Evolutionary conservation across 2,888 invertebrate genomes (phyloP).

Genomic region (Thereva nobilitata): DNA sequence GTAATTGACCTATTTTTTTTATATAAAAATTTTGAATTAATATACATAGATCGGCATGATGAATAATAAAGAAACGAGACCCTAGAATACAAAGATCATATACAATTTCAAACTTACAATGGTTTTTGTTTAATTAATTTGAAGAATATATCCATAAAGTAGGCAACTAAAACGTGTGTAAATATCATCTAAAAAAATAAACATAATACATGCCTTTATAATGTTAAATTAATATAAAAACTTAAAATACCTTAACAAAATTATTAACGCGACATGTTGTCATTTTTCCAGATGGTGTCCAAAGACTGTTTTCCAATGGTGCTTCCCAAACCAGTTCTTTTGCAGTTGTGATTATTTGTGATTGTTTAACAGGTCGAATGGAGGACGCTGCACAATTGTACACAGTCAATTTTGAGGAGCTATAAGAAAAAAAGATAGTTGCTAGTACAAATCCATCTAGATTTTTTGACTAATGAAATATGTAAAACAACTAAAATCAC

Average conservation of each 20-base stretch:
- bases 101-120: slow-evolving; percentile 61
- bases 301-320: slow-evolving; percentile 73
- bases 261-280: slow-evolving; percentile 66
- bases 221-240: background rate
- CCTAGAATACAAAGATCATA: no score
- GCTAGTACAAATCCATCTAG: background rate
- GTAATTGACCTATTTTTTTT: no score
- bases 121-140: slow-evolving; percentile 71
- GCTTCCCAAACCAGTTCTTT: slow-evolving; percentile 59
- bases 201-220: slow-evolving; percentile 7
- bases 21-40: no score
- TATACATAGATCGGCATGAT: no score
- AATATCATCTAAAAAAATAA: slow-evolving; percentile 62
- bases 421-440: background rate
- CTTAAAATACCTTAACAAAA: slow-evolving; percentile 62
- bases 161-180: slow-evolving; percentile 78
- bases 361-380: slow-evolving; percentile 70
- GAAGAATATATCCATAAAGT: slow-evolving; percentile 71
- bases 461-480: background rate
- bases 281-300: slow-evolving; percentile 67
- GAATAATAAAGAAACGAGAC: no score
- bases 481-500: no score
- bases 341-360: slow-evolving; percentile 64
- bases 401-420: slow-evolving; percentile 61
- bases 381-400: slow-evolving; percentile 81